phyloP scores from a whole-genome alignment of 1,140 invertebrate species.

The Drosophila sucinea region DNA sequence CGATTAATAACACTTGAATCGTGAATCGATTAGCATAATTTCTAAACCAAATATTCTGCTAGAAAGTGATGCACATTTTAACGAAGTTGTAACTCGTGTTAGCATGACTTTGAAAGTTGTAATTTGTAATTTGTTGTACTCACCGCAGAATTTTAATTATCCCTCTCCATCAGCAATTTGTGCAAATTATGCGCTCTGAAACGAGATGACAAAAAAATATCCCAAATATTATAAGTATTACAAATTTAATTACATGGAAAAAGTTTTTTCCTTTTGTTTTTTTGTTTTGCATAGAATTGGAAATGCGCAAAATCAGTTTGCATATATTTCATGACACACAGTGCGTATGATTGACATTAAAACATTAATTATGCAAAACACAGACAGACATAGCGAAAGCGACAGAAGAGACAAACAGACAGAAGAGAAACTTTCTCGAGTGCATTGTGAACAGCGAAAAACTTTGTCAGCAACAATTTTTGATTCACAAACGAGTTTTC shows the following conservation, averaged over 20 bases:
- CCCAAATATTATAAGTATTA: conserved; percentile 23
- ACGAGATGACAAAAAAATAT: background rate
- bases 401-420: conserved; percentile 8
- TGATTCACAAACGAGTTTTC: conserved; percentile 26
- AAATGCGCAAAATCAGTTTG: conserved; percentile 58
- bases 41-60: too few relatives aligned
- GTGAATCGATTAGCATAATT: too few relatives aligned
- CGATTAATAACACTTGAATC: too few relatives aligned
- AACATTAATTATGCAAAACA: conserved; percentile 75
- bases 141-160: background rate
- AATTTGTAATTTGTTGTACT: background rate
- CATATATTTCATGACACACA: conserved; percentile 74
- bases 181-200: background rate
- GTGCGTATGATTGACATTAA: conserved; percentile 80
- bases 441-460: conserved; percentile 21
- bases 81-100: background rate
- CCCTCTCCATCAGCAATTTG: background rate
- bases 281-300: conserved; percentile 35
- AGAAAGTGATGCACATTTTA: too few relatives aligned
- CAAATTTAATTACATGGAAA: conserved; percentile 68
- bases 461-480: conserved; percentile 17
- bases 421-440: conserved; percentile 23
- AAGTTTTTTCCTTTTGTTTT: conserved; percentile 35
- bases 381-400: conserved; percentile 17
- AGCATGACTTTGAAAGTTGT: background rate